Percentiles rank a stretch among this genome's conserved stretches.
phyloP scores from a whole-genome alignment of 2,797 vertebrate species.

The Sebastes kiyomatsui region DNA sequence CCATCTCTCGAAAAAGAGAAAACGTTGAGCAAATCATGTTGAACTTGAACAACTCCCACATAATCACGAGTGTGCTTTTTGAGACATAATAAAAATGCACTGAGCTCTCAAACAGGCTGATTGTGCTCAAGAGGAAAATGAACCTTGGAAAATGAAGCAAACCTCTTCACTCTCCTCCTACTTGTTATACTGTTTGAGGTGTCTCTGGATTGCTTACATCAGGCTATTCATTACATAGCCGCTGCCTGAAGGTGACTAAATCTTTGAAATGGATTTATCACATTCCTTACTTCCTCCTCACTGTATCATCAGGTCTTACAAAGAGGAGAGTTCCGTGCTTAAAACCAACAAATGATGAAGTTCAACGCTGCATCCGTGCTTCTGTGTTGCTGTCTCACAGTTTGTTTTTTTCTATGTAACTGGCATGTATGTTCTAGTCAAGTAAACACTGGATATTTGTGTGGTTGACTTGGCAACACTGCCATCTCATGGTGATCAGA shows the following conservation, averaged over 20 bases:
- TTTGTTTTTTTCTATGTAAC: conserved; percentile 1
- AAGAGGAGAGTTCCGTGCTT: neutral
- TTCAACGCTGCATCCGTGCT: neutral
- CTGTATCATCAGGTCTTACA: neutral
- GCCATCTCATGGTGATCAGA: conserved; percentile 80
- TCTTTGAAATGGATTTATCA: conserved; percentile 12
- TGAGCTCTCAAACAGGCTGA: conserved; percentile 50
- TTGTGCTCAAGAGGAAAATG: conserved; percentile 63
- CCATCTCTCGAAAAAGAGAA: conserved; percentile 45
- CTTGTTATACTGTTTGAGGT: conserved; percentile 27
- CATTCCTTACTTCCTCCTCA: neutral
- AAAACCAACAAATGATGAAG: neutral
- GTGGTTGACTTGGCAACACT: conserved; percentile 81
- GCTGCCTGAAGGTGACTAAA: conserved; percentile 19
- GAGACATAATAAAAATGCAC: conserved; percentile 67
- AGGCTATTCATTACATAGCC: conserved; percentile 32
- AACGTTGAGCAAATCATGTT: conserved; percentile 48
- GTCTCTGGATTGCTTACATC: conserved; percentile 30
- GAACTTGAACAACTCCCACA: conserved; percentile 67
- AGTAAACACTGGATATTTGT: conserved; percentile 9
- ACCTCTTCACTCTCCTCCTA: conserved; percentile 39
- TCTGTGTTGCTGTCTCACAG: neutral
- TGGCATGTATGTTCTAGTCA: conserved; percentile 46
- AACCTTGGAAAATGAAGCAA: conserved; percentile 48
- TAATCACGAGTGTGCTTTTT: conserved; percentile 70